Base-by-base conservation (phyloP, 2,888 invertebrate genomes). In the Melitaea athalia region DNA sequence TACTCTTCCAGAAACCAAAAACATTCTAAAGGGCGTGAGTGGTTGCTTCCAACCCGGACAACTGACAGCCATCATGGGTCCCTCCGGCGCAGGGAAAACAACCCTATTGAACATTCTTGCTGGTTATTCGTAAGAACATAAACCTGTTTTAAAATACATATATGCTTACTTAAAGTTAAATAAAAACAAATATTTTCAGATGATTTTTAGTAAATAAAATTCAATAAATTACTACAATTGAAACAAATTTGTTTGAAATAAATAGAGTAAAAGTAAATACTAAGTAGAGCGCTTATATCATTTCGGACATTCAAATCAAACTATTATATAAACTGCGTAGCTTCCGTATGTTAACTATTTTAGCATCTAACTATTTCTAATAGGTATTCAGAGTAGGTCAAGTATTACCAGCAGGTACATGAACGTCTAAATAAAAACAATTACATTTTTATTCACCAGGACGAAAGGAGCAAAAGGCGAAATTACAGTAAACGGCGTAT, bases 101-200 rank as follows among this genome's bases (percentile, higher is more conserved):
- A 97, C 98, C 0, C 93, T 98, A 4, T 95, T 98, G 85, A 98
- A 98, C 84, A 97, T 98, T 69, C 93, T 98, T 64, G 97, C 98
- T 33, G 98, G 98, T 63, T 98, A 96, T 87, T 95, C 96, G 98
- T 98, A 90, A 95, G 96, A 38, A 60, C 50, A 59, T 15, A 24
- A 15, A 59, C n/a, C 15, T 15, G 38, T 38, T 38, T 38, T 38
- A 24, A 24, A 24, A 24, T 24, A n/a, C n/a, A n/a, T n/a, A n/a
- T n/a, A 24, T 24, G 24, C n/a, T n/a, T 24, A 24, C 24, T 24
- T 2, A 24, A 24, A 24, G 24, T 24, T 24, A n/a, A n/a, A n/a
- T 24, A 24, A 24, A 24, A 24, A n/a, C n/a, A n/a, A 2, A 24
- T 24, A 24, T 24, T 24, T 24, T 24, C 3, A 24, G 3, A 24